Conservation (phyloP, 2,888 invertebrate species). For the Lasioglossum lativentre region DNA sequence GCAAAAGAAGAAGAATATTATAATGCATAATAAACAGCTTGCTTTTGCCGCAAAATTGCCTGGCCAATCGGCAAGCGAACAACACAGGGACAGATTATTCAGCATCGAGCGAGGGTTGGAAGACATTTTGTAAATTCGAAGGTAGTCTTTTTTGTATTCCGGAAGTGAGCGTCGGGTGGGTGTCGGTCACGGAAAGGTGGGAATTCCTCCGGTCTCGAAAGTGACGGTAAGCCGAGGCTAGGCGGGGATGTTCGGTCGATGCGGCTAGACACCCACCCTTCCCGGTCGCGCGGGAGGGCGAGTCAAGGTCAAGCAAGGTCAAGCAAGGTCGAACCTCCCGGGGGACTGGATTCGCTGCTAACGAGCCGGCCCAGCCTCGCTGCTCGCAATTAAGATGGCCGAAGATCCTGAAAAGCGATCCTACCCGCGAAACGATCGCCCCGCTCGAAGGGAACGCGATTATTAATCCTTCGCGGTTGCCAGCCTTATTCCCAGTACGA, state of each 20-base stretch:
- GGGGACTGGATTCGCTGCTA: conserved; percentile 32
- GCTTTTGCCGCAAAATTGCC: background rate
- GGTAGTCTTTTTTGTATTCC: conserved; percentile 15
- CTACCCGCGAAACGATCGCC: background rate
- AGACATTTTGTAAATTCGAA: background rate
- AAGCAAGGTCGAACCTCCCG: conserved; percentile 41
- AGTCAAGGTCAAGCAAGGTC: conserved; percentile 80
- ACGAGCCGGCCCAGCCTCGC: conserved; percentile 31
- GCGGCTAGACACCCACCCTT: conserved; percentile 85
- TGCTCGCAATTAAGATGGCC: conserved; percentile 30
- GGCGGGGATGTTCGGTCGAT: conserved; percentile 82
- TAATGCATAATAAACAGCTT: background rate
- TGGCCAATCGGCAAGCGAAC: background rate
- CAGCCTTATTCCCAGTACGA: background rate
- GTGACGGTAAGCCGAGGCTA: conserved; percentile 18
- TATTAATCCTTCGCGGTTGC: conserved; percentile 14
- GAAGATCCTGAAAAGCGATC: conserved; percentile 28
- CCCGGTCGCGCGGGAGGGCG: conserved; percentile 84
- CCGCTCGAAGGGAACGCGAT: background rate
- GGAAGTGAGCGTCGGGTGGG: conserved; percentile 26
- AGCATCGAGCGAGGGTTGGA: background rate
- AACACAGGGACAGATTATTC: background rate
- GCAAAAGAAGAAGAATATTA: background rate
- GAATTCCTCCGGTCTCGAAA: conserved; percentile 57
- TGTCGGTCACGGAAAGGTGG: conserved; percentile 32